Evolutionary conservation across 2,888 invertebrate species (phyloP).

Genomic region (Meloe dianella): DNA sequence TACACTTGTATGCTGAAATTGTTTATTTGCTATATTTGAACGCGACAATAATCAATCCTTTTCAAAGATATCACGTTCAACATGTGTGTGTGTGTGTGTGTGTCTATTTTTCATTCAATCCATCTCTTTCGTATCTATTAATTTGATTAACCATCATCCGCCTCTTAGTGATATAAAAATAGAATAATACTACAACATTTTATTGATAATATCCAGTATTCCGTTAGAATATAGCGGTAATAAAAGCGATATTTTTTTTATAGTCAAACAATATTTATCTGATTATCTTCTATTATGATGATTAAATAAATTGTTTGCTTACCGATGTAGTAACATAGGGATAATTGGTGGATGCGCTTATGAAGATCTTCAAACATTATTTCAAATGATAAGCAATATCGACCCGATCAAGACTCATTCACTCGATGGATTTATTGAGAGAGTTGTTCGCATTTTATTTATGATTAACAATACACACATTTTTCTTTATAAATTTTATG

Average conservation of each 20-base stretch:
- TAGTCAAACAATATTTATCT: neutral
- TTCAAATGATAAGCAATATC: no score
- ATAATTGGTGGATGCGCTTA: neutral
- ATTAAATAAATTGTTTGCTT: neutral
- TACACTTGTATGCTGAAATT: no score
- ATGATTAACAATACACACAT: neutral
- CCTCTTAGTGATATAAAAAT: slow-evolving; percentile 22
- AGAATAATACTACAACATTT: slow-evolving; percentile 23
- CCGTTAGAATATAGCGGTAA: neutral
- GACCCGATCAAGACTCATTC: no score
- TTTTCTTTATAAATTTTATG: slow-evolving; percentile 16
- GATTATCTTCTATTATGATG: neutral
- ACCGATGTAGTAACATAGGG: neutral
- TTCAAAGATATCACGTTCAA: neutral
- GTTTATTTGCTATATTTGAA: neutral
- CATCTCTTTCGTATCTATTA: neutral
- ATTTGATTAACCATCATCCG: slow-evolving; percentile 10
- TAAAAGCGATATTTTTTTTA: neutral
- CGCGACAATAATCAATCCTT: neutral
- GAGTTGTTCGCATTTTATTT: neutral
- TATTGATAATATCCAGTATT: slow-evolving; percentile 32
- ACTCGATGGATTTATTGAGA: neutral
- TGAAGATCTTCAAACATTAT: neutral
- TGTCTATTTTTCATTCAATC: neutral
- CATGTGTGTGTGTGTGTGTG: no score